Evolutionary conservation across 2,113 vertebrate genomes (phyloP).

Genomic region (Elanoides forficatus): DNA sequence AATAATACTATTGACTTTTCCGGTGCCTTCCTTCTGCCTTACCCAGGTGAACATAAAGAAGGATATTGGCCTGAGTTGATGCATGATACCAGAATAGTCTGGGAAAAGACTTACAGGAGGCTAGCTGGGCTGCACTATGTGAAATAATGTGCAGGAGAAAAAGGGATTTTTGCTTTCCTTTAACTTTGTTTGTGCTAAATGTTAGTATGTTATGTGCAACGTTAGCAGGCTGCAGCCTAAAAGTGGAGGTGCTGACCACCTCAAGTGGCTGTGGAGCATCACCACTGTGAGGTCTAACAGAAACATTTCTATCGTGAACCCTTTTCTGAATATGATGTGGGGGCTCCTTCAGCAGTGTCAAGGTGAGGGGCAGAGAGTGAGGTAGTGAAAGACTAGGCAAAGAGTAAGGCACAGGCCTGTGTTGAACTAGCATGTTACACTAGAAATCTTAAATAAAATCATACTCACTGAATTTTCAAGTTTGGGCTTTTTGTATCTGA

Average conservation of each 20-base stretch:
- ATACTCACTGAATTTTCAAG: background rate
- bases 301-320: background rate
- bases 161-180: background rate
- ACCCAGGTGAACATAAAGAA: background rate
- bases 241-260: background rate
- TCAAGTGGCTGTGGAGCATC: background rate
- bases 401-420: background rate
- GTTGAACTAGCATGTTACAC: background rate
- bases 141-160: background rate
- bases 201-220: background rate
- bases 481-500: background rate
- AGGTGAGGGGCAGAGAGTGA: background rate
- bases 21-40: background rate
- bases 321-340: background rate
- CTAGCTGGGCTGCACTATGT: fast-evolving
- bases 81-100: background rate
- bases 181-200: background rate
- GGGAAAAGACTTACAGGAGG: background rate
- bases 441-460: background rate
- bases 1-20: background rate
- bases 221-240: background rate
- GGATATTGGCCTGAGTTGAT: background rate
- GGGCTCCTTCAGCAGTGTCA: background rate
- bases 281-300: background rate
- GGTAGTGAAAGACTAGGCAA: background rate